Conservation (phyloP, 2,888 invertebrate genomes). For the Priocnemis perturbator region DNA sequence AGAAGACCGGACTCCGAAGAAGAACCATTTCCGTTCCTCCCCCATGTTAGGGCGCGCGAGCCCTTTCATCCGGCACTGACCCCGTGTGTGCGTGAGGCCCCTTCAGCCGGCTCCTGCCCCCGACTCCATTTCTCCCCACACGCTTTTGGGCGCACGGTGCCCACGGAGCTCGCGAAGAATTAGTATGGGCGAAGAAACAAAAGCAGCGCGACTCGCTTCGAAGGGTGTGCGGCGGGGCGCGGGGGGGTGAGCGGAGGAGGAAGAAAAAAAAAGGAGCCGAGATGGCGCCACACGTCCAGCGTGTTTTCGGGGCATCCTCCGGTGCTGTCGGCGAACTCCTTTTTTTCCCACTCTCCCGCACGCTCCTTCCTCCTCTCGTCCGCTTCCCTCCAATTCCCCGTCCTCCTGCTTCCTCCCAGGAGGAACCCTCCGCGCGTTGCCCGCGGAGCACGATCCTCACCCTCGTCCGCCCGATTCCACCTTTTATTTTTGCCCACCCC, state of each 20-base stretch:
- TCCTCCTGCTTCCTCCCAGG: slow-evolving; percentile 20
- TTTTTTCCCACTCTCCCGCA: slow-evolving; percentile 51
- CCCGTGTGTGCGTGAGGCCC: slow-evolving; percentile 36
- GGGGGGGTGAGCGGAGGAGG: slow-evolving; percentile 51
- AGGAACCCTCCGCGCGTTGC: background rate
- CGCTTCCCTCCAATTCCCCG: slow-evolving; percentile 23
- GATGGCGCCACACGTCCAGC: slow-evolving; percentile 74
- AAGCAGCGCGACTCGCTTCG: slow-evolving; percentile 60
- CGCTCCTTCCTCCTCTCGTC: slow-evolving; percentile 31
- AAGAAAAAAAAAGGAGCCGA: slow-evolving; percentile 68
- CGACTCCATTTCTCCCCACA: slow-evolving; percentile 42
- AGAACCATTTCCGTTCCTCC: too few relatives aligned
- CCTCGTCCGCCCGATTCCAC: slow-evolving; percentile 7
- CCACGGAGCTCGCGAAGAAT: slow-evolving; percentile 67
- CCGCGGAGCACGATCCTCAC: slow-evolving; percentile 12
- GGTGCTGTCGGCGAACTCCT: slow-evolving; percentile 68
- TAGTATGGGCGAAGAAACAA: slow-evolving; percentile 73
- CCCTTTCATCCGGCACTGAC: slow-evolving; percentile 49
- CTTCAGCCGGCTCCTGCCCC: slow-evolving; percentile 20
- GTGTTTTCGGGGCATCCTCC: slow-evolving; percentile 73
- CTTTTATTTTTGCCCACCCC: slow-evolving; percentile 8
- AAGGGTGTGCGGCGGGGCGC: slow-evolving; percentile 55
- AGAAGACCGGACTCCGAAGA: too few relatives aligned
- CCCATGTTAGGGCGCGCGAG: slow-evolving; percentile 40
- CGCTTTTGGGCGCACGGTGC: slow-evolving; percentile 53